A percentile compares a stretch with the other conserved stretches of the same genome.
These are phyloP conservation scores for Plumapathes pennacea DNA, from an alignment of 92 coral and sea anemone species.

Conservation along the genomic window DNA sequence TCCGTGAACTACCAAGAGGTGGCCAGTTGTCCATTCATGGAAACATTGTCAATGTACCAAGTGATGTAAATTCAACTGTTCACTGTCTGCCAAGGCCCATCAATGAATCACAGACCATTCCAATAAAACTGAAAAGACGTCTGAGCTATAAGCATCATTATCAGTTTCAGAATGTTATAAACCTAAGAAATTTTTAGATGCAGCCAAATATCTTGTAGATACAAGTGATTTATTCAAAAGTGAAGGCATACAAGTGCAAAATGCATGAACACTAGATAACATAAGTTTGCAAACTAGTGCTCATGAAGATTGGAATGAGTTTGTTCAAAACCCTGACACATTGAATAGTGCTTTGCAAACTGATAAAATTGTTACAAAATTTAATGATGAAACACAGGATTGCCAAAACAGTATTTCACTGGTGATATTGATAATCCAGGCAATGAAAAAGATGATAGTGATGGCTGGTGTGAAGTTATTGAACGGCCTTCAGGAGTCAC, in stretches of 20 bases:
- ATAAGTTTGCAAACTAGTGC: constrained; percentile 1
- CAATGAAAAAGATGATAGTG: constrained; percentile 10
- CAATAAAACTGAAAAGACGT: constrained; percentile 62
- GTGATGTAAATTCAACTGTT: constrained; percentile 70
- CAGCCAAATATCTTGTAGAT: constrained; percentile 58
- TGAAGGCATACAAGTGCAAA: constrained; percentile 59
- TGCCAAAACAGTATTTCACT: background rate
- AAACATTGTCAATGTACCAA: constrained; percentile 63
- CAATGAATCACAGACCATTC: constrained; percentile 61
- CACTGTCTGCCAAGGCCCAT: constrained; percentile 46
- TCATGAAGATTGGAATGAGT: constrained; percentile 27
- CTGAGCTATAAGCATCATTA: constrained; percentile 65
- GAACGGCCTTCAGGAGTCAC: constrained; percentile 57
- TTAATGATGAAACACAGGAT: background rate
- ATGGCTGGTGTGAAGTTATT: constrained; percentile 50
- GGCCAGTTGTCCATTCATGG: constrained; percentile 61
- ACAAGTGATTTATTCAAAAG: constrained; percentile 57
- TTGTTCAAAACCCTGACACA: background rate
- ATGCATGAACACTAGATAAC: constrained; percentile 14
- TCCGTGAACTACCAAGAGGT: constrained; percentile 69
- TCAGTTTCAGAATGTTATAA: constrained; percentile 59
- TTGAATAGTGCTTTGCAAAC: background rate
- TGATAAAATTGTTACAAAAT: background rate
- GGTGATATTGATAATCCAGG: background rate
- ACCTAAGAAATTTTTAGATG: constrained; percentile 66